A percentile compares a stretch with the other conserved stretches of the same genome.
phyloP scores from a whole-genome alignment of 2,797 vertebrate species.

The Basileuterus tristriatus region DNA sequence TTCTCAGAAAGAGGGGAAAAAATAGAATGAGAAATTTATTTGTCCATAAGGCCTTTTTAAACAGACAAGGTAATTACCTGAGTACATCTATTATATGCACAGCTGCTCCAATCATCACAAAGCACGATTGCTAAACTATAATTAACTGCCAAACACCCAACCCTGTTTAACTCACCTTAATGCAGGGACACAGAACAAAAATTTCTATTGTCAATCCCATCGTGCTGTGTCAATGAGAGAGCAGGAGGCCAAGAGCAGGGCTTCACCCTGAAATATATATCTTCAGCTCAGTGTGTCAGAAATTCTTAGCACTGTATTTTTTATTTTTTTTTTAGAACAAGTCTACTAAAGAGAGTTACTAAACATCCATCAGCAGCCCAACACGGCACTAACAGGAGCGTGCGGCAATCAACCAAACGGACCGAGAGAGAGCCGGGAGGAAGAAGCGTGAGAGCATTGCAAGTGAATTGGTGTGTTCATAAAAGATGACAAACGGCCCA shows the following conservation, averaged over 20 bases:
- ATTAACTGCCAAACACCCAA: not conserved
- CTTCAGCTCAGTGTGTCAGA: not conserved
- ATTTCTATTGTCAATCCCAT: not conserved
- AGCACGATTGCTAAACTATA: not conserved
- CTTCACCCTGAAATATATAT: not conserved
- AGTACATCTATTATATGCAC: constrained; percentile 15
- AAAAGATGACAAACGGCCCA: constrained; percentile 29
- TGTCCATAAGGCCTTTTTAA: constrained; percentile 26
- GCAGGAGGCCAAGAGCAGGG: not conserved
- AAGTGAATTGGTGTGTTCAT: constrained; percentile 22
- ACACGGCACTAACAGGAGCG: constrained; percentile 1
- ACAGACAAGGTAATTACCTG: constrained; percentile 32
- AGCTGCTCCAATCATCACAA: constrained; percentile 22
- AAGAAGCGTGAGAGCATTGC: constrained; percentile 1
- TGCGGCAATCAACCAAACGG: constrained; percentile 30
- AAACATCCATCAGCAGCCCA: constrained; percentile 52
- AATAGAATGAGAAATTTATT: not conserved
- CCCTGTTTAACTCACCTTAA: not conserved
- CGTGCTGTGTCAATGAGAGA: not conserved
- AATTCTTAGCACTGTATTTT: not conserved
- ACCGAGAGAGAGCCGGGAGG: not conserved
- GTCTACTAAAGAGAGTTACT: constrained; percentile 33
- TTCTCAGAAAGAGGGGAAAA: not conserved
- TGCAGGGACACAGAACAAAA: not conserved
- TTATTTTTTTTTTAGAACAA: not conserved